These are phyloP conservation scores for Macrobrachium rosenbergii DNA, from an alignment of 1,140 invertebrate species.

Conservation along the genomic window DNA sequence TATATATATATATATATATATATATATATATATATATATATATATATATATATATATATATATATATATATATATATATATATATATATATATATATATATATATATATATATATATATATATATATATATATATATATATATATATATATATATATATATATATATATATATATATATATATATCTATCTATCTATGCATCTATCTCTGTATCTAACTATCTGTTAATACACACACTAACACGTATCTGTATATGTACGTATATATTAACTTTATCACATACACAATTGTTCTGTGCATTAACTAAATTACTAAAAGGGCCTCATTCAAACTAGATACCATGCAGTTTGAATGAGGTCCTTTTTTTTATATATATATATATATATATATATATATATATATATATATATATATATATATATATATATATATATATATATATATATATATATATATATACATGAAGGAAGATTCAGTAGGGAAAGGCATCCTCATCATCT, in stretches of 20 bases:
- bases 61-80: neutral
- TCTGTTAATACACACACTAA: too few species aligned
- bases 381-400: too few species aligned
- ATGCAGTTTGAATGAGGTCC: too few species aligned
- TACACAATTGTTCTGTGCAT: too few species aligned
- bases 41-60: neutral
- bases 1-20: neutral
- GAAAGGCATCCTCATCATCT: too few species aligned
- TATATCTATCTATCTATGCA: neutral
- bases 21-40: neutral
- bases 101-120: neutral
- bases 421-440: too few species aligned
- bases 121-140: neutral
- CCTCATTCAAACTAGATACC: too few species aligned
- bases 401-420: slow-evolving; percentile 3
- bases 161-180: neutral
- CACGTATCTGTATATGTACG: neutral
- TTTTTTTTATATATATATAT: too few species aligned
- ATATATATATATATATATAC: too few species aligned
- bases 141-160: neutral
- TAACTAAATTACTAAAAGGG: too few species aligned
- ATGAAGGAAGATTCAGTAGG: too few species aligned
- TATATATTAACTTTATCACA: too few species aligned
- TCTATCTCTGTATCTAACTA: neutral
- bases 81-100: neutral